Evolutionary conservation across 2,888 invertebrate genomes (phyloP), one percentile per base, ranked within the genome.

Genomic region (Drosophila prostipennis): DNA sequence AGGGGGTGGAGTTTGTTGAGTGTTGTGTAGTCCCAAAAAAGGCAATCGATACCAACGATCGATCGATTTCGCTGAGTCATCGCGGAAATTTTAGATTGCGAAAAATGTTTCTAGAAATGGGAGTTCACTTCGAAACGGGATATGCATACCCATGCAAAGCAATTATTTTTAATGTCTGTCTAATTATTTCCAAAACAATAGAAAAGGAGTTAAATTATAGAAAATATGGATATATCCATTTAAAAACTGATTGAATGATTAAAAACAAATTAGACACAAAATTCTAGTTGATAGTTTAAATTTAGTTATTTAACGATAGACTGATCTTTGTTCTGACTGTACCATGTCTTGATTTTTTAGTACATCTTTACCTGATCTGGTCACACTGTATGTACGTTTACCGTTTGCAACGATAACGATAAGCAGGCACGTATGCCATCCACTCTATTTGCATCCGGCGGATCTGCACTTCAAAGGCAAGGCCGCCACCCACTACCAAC

Each of bases 21-120:
- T 16, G 23, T 6, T 7, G 57, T 5, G 7, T 29, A 29, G 29
- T 29, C 29, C 43, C 53, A 19, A 45, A 65, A 46, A 46, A 29
- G 54, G 54, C 16, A 54, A 65, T 65, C 45, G 14, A 46, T 53
- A 37, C 26, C 16, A 54, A 46, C 54, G 46, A 64, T 64, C 53
- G 37, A 60, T 51, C 51, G 45, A 45, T 59, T 46, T 37, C 29
- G 6, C 19, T 60, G 60, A 58, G 14, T 60, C 59, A 60, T 39
- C 13, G 10, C 1, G 13, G 29, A 39, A 57, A 53, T 32, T 58
- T 16, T 26, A 34, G 23, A 54, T 43, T 19, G 36, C n/a, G 1
- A 32, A 14, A 19, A 19, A 11, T 34, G 32, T 16, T 46, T n/a
- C 32, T 32, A 32, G 14, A 46, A 32, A 46, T 32, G 29, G 29